A percentile compares a stretch with the other conserved stretches of the same genome.
phyloP scores from a whole-genome alignment of 1,140 invertebrate genomes.

The Wasmannia auropunctata region DNA sequence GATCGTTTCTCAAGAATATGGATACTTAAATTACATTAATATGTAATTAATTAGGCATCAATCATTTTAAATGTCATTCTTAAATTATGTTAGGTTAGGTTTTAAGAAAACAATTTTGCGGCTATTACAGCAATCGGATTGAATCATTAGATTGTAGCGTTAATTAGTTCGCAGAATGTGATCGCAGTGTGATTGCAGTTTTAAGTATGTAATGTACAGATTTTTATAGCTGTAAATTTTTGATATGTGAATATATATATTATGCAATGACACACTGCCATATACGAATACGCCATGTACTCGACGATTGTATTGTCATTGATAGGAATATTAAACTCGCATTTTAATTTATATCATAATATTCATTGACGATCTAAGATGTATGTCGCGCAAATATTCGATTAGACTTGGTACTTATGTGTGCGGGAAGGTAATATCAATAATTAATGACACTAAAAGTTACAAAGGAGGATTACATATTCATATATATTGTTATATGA shows the following conservation, averaged over 20 bases:
- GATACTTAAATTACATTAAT: neutral
- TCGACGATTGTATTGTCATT: neutral
- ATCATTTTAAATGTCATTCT: neutral
- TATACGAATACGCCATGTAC: neutral
- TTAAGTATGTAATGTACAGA: conserved; percentile 55
- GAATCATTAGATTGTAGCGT: neutral
- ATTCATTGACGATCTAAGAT: conserved; percentile 4
- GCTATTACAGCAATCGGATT: neutral
- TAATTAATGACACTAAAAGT: conserved; percentile 39
- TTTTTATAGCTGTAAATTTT: conserved; percentile 48
- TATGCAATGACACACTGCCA: neutral
- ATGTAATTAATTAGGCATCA: neutral
- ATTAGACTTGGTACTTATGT: neutral
- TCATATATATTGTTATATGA: conserved; percentile 55
- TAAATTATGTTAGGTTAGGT: neutral
- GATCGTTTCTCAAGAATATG: neutral
- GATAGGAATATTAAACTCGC: neutral
- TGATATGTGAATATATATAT: conserved; percentile 24
- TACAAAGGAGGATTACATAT: conserved; percentile 39
- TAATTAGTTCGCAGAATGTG: conserved; percentile 28
- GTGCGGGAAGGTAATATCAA: conserved; percentile 49
- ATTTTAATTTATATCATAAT: conserved; percentile 11
- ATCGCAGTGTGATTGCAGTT: conserved; percentile 20
- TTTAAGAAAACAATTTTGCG: neutral
- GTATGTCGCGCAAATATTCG: neutral